phyloP scores from a whole-genome alignment of 1,140 invertebrate species.

The Drosophila ercepeae region DNA sequence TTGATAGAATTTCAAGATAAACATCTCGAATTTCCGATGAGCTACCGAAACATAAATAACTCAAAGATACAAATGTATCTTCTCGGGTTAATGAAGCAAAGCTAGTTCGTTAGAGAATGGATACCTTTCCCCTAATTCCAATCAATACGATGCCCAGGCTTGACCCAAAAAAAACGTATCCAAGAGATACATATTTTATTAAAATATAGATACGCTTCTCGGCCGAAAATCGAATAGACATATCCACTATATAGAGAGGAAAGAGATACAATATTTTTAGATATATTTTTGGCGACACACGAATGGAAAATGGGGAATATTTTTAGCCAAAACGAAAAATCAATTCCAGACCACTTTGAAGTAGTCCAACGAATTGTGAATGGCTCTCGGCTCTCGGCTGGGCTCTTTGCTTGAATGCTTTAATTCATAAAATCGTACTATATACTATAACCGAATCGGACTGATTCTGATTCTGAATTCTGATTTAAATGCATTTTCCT shows the following conservation, averaged over 20 bases:
- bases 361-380: slow-evolving; percentile 59
- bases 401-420: neutral
- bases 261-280: too few relatives aligned
- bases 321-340: slow-evolving; percentile 67
- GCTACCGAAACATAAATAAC: neutral
- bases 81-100: slow-evolving; percentile 32
- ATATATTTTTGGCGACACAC: slow-evolving; percentile 68
- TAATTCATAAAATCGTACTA: slow-evolving; percentile 39
- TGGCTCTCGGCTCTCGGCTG: slow-evolving; percentile 1
- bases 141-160: slow-evolving; percentile 27
- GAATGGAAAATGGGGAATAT: slow-evolving; percentile 40
- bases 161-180: neutral
- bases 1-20: neutral
- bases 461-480: too few relatives aligned
- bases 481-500: slow-evolving; percentile 20
- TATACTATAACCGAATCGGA: slow-evolving; percentile 22
- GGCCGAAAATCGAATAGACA: too few relatives aligned
- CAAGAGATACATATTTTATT: neutral
- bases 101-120: neutral
- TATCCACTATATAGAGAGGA: neutral
- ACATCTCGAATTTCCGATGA: neutral
- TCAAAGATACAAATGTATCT: slow-evolving; percentile 21
- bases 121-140: slow-evolving; percentile 24
- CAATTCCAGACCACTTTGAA: slow-evolving; percentile 71
- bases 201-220: slow-evolving; percentile 3